phyloP scores from a whole-genome alignment of 2,888 invertebrate species.

The Drosophila anomalipes region DNA sequence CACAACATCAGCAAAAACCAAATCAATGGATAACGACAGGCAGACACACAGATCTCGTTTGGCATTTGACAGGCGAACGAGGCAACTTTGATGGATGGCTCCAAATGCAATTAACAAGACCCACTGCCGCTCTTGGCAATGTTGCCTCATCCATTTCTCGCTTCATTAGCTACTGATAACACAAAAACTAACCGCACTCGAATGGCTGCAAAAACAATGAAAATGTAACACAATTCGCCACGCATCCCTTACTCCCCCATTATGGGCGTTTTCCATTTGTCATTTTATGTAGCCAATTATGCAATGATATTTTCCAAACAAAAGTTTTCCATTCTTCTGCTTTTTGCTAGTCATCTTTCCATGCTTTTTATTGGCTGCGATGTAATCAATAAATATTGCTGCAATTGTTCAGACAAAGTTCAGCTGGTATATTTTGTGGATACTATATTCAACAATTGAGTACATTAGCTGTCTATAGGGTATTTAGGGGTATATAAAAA shows the following conservation, averaged over 20 bases:
- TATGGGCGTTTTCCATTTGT: background rate
- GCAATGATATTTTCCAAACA: slow-evolving; percentile 52
- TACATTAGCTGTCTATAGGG: background rate
- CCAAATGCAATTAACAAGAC: slow-evolving; percentile 66
- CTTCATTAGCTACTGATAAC: slow-evolving; percentile 67
- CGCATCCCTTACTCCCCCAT: background rate
- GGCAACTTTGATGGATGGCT: slow-evolving; percentile 58
- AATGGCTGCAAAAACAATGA: slow-evolving; percentile 23
- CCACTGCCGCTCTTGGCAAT: slow-evolving; percentile 10
- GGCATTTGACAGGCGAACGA: slow-evolving; percentile 36
- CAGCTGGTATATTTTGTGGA: slow-evolving; percentile 41
- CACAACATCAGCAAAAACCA: slow-evolving; percentile 1
- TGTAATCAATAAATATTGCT: slow-evolving; percentile 74
- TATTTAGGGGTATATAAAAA: background rate
- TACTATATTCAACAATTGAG: slow-evolving; percentile 6
- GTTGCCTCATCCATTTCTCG: slow-evolving; percentile 55
- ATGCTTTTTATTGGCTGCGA: slow-evolving; percentile 33
- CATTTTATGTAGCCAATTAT: slow-evolving; percentile 67
- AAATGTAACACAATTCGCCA: slow-evolving; percentile 15
- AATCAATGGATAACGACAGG: slow-evolving; percentile 6
- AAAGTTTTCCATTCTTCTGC: slow-evolving; percentile 49
- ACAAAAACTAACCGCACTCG: slow-evolving; percentile 13
- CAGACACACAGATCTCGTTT: slow-evolving; percentile 25
- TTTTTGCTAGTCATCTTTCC: slow-evolving; percentile 30
- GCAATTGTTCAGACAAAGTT: slow-evolving; percentile 50